These are phyloP conservation scores for Rhabdomys pumilio DNA, from an alignment of 2,797 vertebrate species.

Conservation along the genomic window DNA sequence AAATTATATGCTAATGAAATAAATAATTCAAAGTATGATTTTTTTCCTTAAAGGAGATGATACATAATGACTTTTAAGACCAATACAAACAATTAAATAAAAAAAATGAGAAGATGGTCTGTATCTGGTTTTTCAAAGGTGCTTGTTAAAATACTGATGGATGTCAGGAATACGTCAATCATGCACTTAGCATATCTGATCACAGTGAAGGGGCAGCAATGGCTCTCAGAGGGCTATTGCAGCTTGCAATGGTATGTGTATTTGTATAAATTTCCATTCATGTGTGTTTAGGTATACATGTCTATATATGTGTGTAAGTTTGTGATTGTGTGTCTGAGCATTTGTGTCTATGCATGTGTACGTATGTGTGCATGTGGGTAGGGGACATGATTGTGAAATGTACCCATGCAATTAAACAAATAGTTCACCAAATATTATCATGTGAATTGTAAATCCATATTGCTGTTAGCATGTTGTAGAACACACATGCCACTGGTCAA, in stretches of 20 bases:
- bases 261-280: neutral
- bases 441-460: neutral
- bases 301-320: neutral
- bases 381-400: too few species aligned
- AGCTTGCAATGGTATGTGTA: neutral
- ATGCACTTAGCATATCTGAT: neutral
- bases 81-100: neutral
- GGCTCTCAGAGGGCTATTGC: neutral
- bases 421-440: neutral
- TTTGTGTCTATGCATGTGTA: neutral
- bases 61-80: neutral
- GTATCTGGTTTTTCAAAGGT: neutral
- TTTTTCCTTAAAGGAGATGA: neutral
- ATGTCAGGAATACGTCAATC: neutral
- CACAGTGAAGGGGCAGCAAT: neutral
- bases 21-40: neutral
- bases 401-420: neutral
- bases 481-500: neutral
- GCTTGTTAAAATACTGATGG: neutral
- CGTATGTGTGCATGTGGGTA: neutral
- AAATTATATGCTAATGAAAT: conserved; percentile 32
- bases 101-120: neutral
- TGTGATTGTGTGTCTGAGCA: neutral
- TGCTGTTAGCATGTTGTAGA: conserved; percentile 21
- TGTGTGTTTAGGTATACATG: neutral